These are phyloP conservation scores for Forbesichthys papilliferus DNA, from an alignment of 2,113 vertebrate genomes.

Conservation along the genomic window DNA sequence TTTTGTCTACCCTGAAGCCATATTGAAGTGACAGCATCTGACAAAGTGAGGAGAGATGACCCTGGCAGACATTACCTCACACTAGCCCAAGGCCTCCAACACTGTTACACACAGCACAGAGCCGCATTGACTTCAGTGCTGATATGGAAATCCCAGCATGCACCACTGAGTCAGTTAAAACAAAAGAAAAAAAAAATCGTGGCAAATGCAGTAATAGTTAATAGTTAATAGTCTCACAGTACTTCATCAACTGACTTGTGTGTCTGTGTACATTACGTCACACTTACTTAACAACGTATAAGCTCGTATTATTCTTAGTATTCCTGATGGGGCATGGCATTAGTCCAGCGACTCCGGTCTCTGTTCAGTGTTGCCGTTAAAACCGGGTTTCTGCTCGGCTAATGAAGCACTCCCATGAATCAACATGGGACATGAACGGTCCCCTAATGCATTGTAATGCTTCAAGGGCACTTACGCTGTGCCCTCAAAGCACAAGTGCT, in stretches of 20 bases:
- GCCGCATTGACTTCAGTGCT: slow-evolving; percentile 11
- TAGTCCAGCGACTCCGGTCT: not conserved
- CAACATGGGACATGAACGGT: too few species aligned
- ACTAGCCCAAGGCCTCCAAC: slow-evolving; percentile 22
- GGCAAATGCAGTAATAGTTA: too few species aligned
- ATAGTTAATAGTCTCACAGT: too few species aligned
- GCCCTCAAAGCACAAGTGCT: not conserved
- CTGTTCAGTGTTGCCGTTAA: slow-evolving; percentile 11
- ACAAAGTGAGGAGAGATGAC: slow-evolving; percentile 39
- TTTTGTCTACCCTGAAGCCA: slow-evolving; percentile 9
- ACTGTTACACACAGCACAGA: slow-evolving; percentile 6
- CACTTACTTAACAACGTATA: slow-evolving; percentile 9
- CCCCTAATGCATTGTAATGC: too few species aligned
- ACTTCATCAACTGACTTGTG: slow-evolving; percentile 16
- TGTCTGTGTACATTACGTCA: slow-evolving; percentile 33
- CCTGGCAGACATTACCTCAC: slow-evolving; percentile 69
- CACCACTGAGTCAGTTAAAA: slow-evolving; percentile 38
- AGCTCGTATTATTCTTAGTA: not conserved
- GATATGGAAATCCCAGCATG: slow-evolving; percentile 33
- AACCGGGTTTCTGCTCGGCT: slow-evolving; percentile 9
- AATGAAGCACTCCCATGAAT: too few species aligned
- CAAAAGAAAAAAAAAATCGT: slow-evolving; percentile 14
- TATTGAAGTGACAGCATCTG: slow-evolving; percentile 15
- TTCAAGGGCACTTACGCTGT: too few species aligned
- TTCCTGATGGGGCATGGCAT: not conserved